phyloP scores from a whole-genome alignment of 2,797 vertebrate species.

The Apodemus agrarius region DNA sequence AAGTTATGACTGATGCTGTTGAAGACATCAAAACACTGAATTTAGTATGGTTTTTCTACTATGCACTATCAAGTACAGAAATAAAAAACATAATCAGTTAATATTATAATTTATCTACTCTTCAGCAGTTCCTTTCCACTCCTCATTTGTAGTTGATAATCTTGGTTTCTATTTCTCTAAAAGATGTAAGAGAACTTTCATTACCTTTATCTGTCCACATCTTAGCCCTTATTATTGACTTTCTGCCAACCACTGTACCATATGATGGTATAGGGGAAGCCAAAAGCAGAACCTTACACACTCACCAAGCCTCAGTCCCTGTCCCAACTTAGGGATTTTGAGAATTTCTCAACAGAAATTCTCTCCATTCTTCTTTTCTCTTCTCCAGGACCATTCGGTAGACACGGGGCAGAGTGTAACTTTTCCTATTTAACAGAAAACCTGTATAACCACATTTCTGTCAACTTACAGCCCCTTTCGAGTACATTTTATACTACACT shows the following conservation, averaged over 20 bases:
- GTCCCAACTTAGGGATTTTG: background rate
- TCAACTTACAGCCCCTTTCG: background rate
- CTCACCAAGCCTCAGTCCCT: background rate
- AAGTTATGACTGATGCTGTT: background rate
- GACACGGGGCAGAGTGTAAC: background rate
- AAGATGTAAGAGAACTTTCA: background rate
- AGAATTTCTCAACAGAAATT: background rate
- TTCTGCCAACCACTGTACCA: background rate
- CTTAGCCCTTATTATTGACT: background rate
- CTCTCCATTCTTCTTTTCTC: slow-evolving; percentile 7
- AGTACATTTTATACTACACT: background rate
- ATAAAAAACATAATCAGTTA: background rate
- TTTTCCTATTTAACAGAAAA: background rate
- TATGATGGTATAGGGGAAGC: background rate
- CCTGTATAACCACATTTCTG: background rate
- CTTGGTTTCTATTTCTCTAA: slow-evolving; percentile 25
- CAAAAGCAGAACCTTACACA: background rate
- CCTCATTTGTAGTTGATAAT: background rate
- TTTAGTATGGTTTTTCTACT: background rate
- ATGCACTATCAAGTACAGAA: background rate
- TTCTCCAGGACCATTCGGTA: background rate
- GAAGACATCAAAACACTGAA: background rate
- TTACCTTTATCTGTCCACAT: background rate
- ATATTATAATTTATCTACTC: background rate
- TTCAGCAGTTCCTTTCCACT: background rate